Evolutionary conservation across 2,113 vertebrate genomes (phyloP), one percentile per base, ranked within the genome.

Genomic region (Thermophis baileyi): DNA sequence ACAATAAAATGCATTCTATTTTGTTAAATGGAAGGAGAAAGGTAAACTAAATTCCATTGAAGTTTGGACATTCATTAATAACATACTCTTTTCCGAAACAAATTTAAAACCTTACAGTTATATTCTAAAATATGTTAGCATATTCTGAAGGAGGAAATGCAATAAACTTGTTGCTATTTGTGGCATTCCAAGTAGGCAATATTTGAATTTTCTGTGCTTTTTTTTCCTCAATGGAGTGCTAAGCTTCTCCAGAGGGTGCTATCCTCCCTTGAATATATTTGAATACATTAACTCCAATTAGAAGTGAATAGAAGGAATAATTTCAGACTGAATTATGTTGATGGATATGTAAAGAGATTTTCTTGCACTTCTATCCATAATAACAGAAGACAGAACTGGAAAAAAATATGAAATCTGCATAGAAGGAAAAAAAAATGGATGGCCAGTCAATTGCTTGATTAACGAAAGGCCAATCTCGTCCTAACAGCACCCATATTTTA

Each of bases 1-100:
- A 93, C 87, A 94, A 92, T 92, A n/a, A 95, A 87, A 93, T 46
- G 90, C 1, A 88, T 94, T 92, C 94, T 91, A 91, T 92, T 92
- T 95, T 89, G 30, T 46, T 90, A 93, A 94, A 93, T n/a, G 50
- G 0, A 1, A 49, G 89, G 89, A 91, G 18, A 63, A 60, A 60
- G 27, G 8, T 24, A 87, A 46, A 60, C 55, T 9, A 60, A 85
- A 14, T 87, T 87, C 44, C 11, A 20, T 5, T 4, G 47, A 22
- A 74, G 7, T 63, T 55, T 60, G 92, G 91, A 93, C 87, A 40
- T 93, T 93, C 94, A 94, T 95, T 96, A 93, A 87, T 81, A 94
- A 18, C 24, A 24, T 57, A 46, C 94, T 85, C 53, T 47, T 55
- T 50, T 50, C 25, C 3, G 27, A 94, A 96, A 91, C 91, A 93